phyloP scores from a whole-genome alignment of 2,113 vertebrate genomes.

The Rhea pennata region DNA sequence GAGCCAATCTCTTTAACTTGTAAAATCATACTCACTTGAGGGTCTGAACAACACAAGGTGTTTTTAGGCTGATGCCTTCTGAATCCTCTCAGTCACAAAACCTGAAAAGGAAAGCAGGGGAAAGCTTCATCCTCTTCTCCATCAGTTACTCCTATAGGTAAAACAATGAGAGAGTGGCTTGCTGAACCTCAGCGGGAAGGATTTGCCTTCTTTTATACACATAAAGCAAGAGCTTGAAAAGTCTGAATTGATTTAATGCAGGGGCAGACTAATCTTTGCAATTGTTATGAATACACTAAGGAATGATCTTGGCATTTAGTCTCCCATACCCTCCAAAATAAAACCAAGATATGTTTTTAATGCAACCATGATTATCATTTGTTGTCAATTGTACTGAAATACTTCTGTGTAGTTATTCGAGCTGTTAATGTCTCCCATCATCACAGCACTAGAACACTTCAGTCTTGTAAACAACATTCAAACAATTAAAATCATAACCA shows the following conservation, averaged over 20 bases:
- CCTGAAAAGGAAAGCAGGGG: neutral
- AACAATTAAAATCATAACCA: neutral
- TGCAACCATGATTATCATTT: neutral
- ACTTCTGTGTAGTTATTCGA: neutral
- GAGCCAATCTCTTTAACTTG: neutral
- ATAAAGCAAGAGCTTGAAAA: neutral
- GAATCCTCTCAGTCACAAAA: neutral
- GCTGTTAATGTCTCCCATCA: neutral
- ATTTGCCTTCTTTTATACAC: neutral
- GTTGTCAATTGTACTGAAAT: neutral
- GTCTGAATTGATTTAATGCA: neutral
- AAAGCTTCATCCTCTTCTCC: neutral
- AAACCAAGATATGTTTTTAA: rapidly evolving
- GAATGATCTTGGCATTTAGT: neutral
- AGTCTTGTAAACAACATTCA: neutral
- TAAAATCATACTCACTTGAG: neutral
- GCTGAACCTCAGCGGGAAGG: neutral
- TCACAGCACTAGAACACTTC: neutral
- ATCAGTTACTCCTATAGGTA: neutral
- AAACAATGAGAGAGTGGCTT: neutral
- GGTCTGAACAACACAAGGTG: neutral
- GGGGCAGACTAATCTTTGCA: neutral
- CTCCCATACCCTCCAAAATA: neutral
- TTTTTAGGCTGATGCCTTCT: neutral
- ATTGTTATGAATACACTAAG: neutral